Conservation (phyloP, 2,113 vertebrate genomes). For the Poeciliopsis turrubarensis region DNA sequence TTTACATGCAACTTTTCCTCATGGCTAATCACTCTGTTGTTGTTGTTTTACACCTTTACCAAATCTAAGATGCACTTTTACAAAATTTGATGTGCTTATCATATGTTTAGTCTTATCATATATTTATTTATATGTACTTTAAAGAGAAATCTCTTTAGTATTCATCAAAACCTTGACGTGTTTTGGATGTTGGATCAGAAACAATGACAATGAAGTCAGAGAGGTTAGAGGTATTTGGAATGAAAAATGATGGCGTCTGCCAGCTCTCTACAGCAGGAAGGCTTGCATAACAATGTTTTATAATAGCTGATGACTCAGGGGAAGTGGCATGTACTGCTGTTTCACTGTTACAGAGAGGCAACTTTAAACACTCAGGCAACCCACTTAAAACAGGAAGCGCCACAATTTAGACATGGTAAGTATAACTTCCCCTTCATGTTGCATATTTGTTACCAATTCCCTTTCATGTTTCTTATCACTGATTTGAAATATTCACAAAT, state of each 20-base stretch:
- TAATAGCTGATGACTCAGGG: constrained; percentile 21
- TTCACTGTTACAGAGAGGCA: constrained; percentile 10
- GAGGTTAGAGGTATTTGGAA: background rate
- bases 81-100: too few relatives aligned
- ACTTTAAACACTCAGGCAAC: background rate
- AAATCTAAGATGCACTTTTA: too few relatives aligned
- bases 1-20: too few relatives aligned
- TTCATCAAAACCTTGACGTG: too few relatives aligned
- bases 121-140: too few relatives aligned
- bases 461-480: too few relatives aligned
- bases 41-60: too few relatives aligned
- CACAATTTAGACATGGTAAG: background rate
- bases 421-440: too few relatives aligned
- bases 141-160: too few relatives aligned
- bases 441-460: background rate
- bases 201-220: background rate
- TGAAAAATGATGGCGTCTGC: background rate
- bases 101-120: too few relatives aligned
- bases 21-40: too few relatives aligned
- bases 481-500: background rate
- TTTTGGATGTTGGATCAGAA: background rate
- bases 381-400: background rate
- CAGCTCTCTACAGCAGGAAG: constrained; percentile 7
- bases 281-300: constrained; percentile 26
- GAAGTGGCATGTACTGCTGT: background rate